Percentiles rank a stretch among this genome's conserved stretches.
These are phyloP conservation scores for Botia kubotai DNA, from an alignment of 2,797 vertebrate genomes.

Conservation along the genomic window DNA sequence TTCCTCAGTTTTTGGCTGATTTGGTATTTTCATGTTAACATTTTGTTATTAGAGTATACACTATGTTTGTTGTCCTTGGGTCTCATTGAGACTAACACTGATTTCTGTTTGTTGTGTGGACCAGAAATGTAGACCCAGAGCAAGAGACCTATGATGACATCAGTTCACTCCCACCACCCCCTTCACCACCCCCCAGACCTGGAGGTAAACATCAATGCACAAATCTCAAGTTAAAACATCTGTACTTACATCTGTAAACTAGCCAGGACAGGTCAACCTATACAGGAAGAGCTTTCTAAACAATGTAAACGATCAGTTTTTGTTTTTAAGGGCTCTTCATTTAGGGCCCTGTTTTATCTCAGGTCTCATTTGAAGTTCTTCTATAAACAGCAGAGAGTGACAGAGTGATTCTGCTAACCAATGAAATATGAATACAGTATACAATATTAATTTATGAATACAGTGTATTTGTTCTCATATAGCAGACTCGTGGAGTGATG, in stretches of 20 bases:
- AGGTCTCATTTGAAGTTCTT: neutral
- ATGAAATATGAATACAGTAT: neutral
- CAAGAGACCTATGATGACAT: conserved; percentile 66
- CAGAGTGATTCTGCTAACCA: neutral
- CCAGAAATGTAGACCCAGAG: conserved; percentile 41
- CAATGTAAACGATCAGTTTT: neutral
- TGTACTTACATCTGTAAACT: neutral
- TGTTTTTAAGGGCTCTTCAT: too few species aligned
- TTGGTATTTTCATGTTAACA: neutral
- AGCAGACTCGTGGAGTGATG: conserved; percentile 72
- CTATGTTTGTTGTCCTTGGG: neutral
- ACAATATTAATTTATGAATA: neutral
- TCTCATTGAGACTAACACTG: neutral
- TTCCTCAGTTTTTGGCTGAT: neutral
- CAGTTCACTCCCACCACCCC: conserved; percentile 54
- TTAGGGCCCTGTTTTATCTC: too few species aligned
- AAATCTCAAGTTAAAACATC: neutral
- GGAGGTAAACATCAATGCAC: conserved; percentile 39
- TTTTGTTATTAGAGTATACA: neutral
- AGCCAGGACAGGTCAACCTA: neutral
- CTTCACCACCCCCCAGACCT: conserved; percentile 53
- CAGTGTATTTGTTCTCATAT: neutral
- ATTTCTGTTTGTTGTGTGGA: conserved; percentile 13
- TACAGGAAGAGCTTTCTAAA: too few species aligned
- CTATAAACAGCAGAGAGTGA: neutral